phyloP scores from a whole-genome alignment of 1,140 invertebrate genomes.

The Temnothorax nylanderi region DNA sequence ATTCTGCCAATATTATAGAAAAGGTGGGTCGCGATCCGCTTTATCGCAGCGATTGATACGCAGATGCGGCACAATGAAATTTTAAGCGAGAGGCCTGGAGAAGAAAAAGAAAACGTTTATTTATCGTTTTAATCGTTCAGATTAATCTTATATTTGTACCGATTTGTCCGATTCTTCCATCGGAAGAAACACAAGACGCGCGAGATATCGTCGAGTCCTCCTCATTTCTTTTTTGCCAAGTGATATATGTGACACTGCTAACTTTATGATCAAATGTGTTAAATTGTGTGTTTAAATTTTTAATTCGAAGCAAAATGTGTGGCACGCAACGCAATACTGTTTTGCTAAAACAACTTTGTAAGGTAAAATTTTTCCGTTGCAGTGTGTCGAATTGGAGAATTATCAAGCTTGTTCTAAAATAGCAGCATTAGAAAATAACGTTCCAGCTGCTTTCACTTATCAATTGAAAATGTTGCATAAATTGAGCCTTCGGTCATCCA shows the following conservation, averaged over 20 bases:
- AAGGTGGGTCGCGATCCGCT: constrained; percentile 73
- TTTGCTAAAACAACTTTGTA: background rate
- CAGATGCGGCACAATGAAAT: background rate
- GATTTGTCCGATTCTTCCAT: no score
- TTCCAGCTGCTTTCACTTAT: constrained; percentile 81
- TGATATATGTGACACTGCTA: no score
- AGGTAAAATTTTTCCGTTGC: constrained; percentile 11
- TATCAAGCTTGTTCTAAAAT: constrained; percentile 85
- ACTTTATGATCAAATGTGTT: no score
- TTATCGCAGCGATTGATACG: constrained; percentile 5
- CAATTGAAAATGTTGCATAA: constrained; percentile 83
- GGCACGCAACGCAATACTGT: background rate
- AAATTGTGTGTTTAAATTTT: no score
- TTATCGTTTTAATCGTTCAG: constrained; percentile 17
- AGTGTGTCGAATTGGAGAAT: constrained; percentile 83
- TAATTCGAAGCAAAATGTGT: background rate
- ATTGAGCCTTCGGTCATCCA: constrained; percentile 59
- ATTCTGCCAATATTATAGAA: constrained; percentile 84
- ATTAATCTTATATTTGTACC: no score
- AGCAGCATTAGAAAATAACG: constrained; percentile 83
- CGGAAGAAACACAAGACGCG: no score
- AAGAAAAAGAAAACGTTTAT: background rate
- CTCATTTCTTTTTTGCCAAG: no score
- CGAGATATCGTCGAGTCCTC: no score
- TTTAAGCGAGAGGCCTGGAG: no score